Conservation (phyloP, 2,113 vertebrate genomes). For the Psephotus haematonotus region DNA sequence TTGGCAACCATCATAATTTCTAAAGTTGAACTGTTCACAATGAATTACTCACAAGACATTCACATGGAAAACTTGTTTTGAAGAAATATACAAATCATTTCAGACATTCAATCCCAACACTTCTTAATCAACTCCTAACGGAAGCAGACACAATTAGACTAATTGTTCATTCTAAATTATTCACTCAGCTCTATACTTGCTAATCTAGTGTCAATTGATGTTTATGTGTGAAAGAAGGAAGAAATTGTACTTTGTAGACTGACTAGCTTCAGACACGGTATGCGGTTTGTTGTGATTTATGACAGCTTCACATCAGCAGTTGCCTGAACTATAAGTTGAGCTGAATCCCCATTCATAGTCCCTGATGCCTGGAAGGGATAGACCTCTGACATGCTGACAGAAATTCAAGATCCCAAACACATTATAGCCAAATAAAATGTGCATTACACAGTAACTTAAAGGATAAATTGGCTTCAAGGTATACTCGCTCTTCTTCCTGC, state of each 20-base stretch:
- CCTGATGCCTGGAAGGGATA: not conserved
- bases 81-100: slow-evolving; percentile 1
- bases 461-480: not conserved
- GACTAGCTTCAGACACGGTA: not conserved
- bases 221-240: not conserved
- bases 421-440: not conserved
- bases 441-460: not conserved
- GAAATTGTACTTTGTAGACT: not conserved
- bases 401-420: not conserved
- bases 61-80: not conserved
- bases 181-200: not conserved
- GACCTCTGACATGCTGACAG: not conserved
- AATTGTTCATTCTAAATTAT: slow-evolving; percentile 21
- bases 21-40: not conserved
- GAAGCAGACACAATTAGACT: slow-evolving; percentile 22
- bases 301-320: not conserved
- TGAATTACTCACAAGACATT: not conserved
- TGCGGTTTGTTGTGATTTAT: not conserved
- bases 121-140: not conserved
- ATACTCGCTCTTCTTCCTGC: not conserved
- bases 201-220: slow-evolving; percentile 1
- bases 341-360: not conserved
- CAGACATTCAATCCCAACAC: not conserved
- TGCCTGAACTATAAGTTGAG: not conserved
- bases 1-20: not conserved